Evolutionary conservation across 35 echinoderm and acorn worm species (phyloP), one percentile per base, ranked within the genome.

Genomic region (Strongylocentrotus purpuratus): DNA sequence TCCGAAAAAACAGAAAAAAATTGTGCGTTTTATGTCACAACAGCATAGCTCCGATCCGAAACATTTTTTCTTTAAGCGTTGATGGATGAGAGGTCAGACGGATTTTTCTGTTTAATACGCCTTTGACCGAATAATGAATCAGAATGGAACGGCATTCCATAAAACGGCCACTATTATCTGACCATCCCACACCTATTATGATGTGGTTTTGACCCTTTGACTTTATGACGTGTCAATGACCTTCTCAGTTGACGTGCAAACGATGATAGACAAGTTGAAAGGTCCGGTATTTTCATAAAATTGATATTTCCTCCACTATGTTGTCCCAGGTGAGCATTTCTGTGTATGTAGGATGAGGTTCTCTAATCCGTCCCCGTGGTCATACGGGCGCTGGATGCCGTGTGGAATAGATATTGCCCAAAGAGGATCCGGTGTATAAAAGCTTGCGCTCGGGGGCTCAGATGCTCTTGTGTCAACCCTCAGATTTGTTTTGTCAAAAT

Each of bases 181-280:
- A n/a, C 65, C 65, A 78, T 78, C 65, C 65, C 6, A 78, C 28
- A 78, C 65, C 65, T 78, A 78, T 78, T 78, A 28, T 78, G 65
- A n/a, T n/a, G 25, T 78, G 65, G 65, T n/a, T 18, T 78, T 78
- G 65, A 78, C 20, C 65, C 22, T 78, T 22, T 78, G 65, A 78
- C 20, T 22, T 28, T 78, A 22, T 78, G 18, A 78, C 65, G 65
- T 78, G 65, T 78, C 65, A 78, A 28, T 78, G 65, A 78, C 65
- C 65, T 78, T 78, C 65, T 25, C 20, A 28, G 65, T 78, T 78
- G 22, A 78, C 65, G 65, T n/a, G 22, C 25, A 78, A 78, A 78
- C 65, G 65, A 78, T 78, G 65, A 78, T 78, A 28, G 65, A 78
- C 65, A 78, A 78, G 65, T 78, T 78, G 65, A 78, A 78, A 78